Conservation (phyloP, 2,797 vertebrate species). For the Alauda arvensis region DNA sequence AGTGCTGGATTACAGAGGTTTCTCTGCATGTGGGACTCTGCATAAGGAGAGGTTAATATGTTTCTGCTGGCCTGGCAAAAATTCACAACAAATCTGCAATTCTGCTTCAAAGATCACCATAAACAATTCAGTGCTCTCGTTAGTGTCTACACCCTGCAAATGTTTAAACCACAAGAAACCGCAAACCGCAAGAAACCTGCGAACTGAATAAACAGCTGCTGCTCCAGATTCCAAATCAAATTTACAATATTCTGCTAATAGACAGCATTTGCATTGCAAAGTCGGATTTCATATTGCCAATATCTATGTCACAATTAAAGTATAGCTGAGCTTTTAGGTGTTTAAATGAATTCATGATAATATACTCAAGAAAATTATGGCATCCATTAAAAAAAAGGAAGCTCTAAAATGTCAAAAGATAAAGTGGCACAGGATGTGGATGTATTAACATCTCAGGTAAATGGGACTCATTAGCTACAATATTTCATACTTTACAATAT, state of each 20-base stretch:
- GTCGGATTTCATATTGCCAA: background rate
- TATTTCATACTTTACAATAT: constrained; percentile 42
- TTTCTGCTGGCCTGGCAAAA: constrained; percentile 49
- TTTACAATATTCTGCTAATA: constrained; percentile 42
- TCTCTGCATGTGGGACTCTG: background rate
- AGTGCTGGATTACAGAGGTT: background rate
- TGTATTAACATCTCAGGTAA: constrained; percentile 45
- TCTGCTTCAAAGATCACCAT: constrained; percentile 43
- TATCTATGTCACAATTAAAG: constrained; percentile 25
- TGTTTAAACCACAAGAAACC: constrained; percentile 66
- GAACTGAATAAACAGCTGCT: constrained; percentile 66
- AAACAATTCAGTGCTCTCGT: constrained; percentile 54
- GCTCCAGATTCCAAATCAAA: constrained; percentile 31
- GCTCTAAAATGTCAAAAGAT: constrained; percentile 39
- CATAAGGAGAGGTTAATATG: constrained; percentile 7
- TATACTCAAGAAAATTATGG: constrained; percentile 21
- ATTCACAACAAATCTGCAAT: constrained; percentile 34
- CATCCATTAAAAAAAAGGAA: constrained; percentile 5
- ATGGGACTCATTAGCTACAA: constrained; percentile 51
- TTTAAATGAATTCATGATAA: constrained; percentile 36
- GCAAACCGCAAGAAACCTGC: constrained; percentile 63
- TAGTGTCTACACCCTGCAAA: constrained; percentile 62
- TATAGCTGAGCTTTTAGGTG: constrained; percentile 31
- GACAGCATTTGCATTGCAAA: constrained; percentile 57
- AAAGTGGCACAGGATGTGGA: constrained; percentile 53